phyloP scores from a whole-genome alignment of 2,113 vertebrate genomes.

The Cairina moschata region DNA sequence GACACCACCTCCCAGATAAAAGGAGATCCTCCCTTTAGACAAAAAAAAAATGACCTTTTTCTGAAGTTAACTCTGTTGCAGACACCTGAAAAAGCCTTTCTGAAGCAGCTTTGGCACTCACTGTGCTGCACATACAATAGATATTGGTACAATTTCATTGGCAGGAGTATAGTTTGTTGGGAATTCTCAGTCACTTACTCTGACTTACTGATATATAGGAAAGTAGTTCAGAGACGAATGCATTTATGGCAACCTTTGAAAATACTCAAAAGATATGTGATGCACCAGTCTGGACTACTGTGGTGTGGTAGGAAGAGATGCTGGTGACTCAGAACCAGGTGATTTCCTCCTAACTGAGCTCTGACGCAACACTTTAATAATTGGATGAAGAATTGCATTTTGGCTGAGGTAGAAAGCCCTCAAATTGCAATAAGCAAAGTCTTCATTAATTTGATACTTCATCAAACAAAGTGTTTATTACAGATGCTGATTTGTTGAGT shows the following conservation, averaged over 20 bases:
- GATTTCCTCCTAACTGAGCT: not conserved
- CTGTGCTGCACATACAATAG: not conserved
- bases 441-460: not conserved
- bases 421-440: not conserved
- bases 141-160: not conserved
- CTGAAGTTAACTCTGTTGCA: not conserved
- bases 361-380: not conserved
- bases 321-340: not conserved
- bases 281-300: not conserved
- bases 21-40: not conserved
- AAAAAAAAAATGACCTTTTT: not conserved
- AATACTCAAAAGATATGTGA: not conserved
- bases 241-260: not conserved
- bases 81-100: not conserved
- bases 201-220: not conserved
- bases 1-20: not conserved
- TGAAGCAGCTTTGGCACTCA: not conserved
- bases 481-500: not conserved
- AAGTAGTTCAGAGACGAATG: not conserved
- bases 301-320: not conserved
- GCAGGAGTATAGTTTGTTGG: not conserved
- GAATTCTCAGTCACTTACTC: not conserved
- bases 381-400: not conserved
- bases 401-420: not conserved
- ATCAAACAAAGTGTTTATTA: not conserved